These are phyloP conservation scores for Indri indri DNA, from an alignment of 2,113 vertebrate species.

Conservation along the genomic window DNA sequence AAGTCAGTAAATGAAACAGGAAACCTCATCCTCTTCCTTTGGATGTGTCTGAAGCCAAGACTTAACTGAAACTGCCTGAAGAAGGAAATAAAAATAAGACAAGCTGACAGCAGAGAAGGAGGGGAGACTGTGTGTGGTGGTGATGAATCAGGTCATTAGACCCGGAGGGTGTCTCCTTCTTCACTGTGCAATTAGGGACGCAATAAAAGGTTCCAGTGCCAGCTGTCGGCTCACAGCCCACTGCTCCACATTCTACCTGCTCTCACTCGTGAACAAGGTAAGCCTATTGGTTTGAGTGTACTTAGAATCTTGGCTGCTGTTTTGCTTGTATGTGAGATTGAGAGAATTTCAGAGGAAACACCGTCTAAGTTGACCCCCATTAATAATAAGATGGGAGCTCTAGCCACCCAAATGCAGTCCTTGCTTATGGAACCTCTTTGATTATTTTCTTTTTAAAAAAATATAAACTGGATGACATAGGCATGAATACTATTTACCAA, in stretches of 20 bases:
- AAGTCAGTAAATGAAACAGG: neutral
- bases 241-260: neutral
- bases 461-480: neutral
- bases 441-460: neutral
- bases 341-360: neutral
- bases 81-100: constrained; percentile 6
- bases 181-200: constrained; percentile 54
- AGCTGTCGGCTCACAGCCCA: neutral
- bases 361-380: too few relatives aligned
- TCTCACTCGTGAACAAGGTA: constrained; percentile 63
- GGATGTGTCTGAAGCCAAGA: neutral
- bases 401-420: neutral
- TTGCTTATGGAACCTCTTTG: constrained; percentile 5
- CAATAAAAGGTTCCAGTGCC: constrained; percentile 67
- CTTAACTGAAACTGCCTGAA: neutral
- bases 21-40: neutral
- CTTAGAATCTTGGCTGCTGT: neutral
- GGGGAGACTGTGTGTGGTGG: neutral
- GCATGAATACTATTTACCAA: neutral
- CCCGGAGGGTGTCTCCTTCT: constrained; percentile 67
- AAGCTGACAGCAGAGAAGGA: neutral
- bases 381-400: neutral
- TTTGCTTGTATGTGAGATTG: neutral
- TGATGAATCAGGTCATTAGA: constrained; percentile 40
- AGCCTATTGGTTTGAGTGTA: constrained; percentile 44